Conservation (phyloP, 2,113 vertebrate genomes). For the Lota lota region DNA sequence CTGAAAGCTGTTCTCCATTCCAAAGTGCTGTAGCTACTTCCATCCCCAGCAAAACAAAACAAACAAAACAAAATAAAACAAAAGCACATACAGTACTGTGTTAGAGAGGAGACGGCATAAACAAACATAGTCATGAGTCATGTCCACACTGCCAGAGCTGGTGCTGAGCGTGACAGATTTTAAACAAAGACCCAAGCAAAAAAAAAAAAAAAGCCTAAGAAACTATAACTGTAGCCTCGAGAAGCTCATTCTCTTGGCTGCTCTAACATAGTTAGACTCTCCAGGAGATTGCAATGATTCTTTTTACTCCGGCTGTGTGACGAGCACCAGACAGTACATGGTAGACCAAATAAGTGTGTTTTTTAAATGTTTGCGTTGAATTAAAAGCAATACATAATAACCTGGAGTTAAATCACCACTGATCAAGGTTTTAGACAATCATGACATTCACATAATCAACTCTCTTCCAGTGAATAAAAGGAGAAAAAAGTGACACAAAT, state of each 20-base stretch:
- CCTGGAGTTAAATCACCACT: constrained; percentile 49
- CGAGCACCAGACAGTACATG: too few species aligned
- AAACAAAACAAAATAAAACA: constrained; percentile 72
- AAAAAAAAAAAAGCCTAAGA: constrained; percentile 58
- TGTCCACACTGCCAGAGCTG: constrained; percentile 29
- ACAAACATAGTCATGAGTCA: not conserved
- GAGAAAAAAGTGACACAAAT: constrained; percentile 24
- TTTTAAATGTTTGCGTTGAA: too few species aligned
- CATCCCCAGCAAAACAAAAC: constrained; percentile 40
- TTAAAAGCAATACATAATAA: not conserved
- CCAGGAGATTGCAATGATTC: too few species aligned
- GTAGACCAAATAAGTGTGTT: too few species aligned
- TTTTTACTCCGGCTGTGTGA: too few species aligned
- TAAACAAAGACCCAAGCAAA: too few species aligned
- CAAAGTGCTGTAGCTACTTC: constrained; percentile 84
- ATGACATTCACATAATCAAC: constrained; percentile 22
- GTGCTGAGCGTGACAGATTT: constrained; percentile 80
- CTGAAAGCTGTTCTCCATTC: constrained; percentile 49
- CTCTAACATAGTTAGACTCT: constrained; percentile 26
- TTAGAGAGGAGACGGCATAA: constrained; percentile 75
- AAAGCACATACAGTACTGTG: constrained; percentile 83
- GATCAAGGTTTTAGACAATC: constrained; percentile 65
- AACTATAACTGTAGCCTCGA: constrained; percentile 74
- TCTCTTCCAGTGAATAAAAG: constrained; percentile 39
- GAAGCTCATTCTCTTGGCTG: constrained; percentile 35